phyloP scores from a whole-genome alignment of 2,797 vertebrate genomes.

The Poecilia velifera region DNA sequence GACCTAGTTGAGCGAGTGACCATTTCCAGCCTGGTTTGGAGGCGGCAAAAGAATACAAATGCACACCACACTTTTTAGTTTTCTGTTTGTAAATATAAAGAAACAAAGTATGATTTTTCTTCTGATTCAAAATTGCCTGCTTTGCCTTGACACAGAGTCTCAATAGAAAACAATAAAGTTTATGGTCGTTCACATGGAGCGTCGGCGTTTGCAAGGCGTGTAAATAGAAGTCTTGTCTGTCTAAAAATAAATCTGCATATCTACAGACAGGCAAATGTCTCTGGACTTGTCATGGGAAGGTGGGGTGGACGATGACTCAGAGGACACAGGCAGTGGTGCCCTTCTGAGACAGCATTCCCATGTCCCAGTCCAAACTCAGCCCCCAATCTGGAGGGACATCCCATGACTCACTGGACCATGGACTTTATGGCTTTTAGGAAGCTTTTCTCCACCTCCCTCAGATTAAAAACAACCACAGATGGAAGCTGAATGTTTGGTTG shows the following conservation, averaged over 20 bases:
- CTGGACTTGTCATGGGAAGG: conserved; percentile 45
- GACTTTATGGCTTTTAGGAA: conserved; percentile 46
- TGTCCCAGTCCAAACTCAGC: conserved; percentile 57
- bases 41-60: not conserved
- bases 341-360: conserved; percentile 39
- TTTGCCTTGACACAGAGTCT: not conserved
- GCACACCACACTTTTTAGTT: not conserved
- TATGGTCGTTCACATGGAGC: not conserved
- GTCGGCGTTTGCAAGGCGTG: not conserved
- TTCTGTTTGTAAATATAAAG: not conserved
- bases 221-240: conserved; percentile 2
- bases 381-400: conserved; percentile 52
- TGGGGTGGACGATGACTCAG: conserved; percentile 59
- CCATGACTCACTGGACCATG: conserved; percentile 66
- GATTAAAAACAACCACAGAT: conserved; percentile 55
- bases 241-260: not conserved
- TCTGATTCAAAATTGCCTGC: not conserved
- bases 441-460: conserved; percentile 55
- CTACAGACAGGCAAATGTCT: conserved; percentile 28
- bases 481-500: conserved; percentile 11
- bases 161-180: not conserved
- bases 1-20: no score
- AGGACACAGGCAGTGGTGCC: conserved; percentile 33
- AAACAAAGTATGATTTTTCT: not conserved
- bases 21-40: not conserved